These are phyloP conservation scores for Tipula confusa DNA, from an alignment of 2,888 invertebrate genomes.

Conservation along the genomic window DNA sequence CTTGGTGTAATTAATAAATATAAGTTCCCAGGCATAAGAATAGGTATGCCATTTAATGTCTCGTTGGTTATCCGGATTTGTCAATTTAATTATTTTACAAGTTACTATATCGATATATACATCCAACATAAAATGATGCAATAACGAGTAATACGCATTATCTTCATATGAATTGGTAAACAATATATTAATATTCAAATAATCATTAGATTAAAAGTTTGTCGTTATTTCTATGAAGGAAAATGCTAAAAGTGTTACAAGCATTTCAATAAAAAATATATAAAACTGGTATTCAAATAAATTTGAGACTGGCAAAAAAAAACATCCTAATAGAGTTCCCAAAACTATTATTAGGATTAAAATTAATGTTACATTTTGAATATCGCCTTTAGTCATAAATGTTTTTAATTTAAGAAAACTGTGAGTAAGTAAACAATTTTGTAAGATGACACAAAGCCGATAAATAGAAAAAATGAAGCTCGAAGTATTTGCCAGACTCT, in stretches of 20 bases:
- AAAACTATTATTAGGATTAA: background rate
- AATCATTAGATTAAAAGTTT: background rate
- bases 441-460: no score
- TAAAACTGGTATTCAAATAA: background rate
- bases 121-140: background rate
- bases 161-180: background rate
- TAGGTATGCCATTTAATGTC: background rate
- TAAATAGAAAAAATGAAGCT: no score
- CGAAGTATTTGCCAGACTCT: no score
- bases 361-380: background rate
- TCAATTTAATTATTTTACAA: no score
- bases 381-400: background rate
- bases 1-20: no score
- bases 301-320: background rate
- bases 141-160: background rate
- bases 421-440: no score
- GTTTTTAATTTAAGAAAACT: background rate
- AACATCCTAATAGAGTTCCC: background rate
- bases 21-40: background rate
- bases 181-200: background rate
- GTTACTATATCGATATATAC: no score
- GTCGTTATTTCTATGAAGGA: background rate
- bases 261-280: background rate
- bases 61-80: background rate
- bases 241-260: background rate